These are phyloP conservation scores for Pristionchus arcanus DNA, from an alignment of 2,888 invertebrate species.

Conservation along the genomic window DNA sequence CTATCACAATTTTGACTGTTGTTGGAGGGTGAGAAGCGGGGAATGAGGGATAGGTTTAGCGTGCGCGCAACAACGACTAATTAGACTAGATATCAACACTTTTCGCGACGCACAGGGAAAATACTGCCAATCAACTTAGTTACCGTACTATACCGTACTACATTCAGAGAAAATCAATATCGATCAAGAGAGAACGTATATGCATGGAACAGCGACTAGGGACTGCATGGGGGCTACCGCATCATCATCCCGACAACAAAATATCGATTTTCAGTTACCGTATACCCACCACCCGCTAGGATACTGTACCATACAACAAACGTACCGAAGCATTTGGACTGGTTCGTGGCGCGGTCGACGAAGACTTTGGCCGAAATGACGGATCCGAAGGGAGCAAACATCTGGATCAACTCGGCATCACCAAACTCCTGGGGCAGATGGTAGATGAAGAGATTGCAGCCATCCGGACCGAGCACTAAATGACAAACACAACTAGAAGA, in stretches of 20 bases:
- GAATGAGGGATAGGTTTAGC: background rate
- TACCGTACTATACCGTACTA: constrained; percentile 11
- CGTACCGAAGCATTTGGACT: constrained; percentile 99
- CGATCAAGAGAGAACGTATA: constrained; percentile 2
- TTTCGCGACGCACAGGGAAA: background rate
- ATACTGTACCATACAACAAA: constrained; percentile 56
- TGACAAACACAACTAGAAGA: constrained; percentile 30
- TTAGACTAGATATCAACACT: background rate
- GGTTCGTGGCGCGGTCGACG: constrained; percentile 99
- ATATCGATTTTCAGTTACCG: background rate
- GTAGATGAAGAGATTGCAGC: constrained; percentile 99
- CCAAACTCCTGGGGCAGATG: constrained; percentile 99
- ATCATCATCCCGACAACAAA: background rate
- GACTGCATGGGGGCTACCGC: background rate
- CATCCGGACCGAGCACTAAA: constrained; percentile 90
- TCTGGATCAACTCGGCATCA: constrained; percentile 98
- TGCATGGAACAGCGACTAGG: constrained; percentile 27
- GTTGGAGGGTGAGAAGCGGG: background rate
- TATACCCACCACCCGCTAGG: background rate
- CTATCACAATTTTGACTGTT: background rate
- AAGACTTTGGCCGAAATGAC: constrained; percentile 99
- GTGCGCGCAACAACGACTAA: constrained; percentile 25
- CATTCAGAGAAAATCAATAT: constrained; percentile 13
- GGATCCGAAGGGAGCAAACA: constrained; percentile 99
- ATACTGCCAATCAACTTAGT: background rate